phyloP scores from a whole-genome alignment of 2,888 invertebrate species.

The Diarsia brunnea region DNA sequence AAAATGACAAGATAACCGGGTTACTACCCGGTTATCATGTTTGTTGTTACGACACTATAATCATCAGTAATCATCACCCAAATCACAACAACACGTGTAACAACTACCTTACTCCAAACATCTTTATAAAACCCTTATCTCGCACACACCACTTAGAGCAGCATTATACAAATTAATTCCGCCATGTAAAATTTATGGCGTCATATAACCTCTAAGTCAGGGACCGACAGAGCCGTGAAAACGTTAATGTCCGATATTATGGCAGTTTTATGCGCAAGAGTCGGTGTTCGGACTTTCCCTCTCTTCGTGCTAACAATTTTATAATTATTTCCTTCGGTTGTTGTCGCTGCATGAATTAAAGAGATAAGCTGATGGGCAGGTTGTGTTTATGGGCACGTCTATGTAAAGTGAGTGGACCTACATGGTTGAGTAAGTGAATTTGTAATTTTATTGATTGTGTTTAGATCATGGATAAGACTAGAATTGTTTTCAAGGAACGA shows the following conservation, averaged over 20 bases:
- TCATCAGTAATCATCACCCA: neutral
- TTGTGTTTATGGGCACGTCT: conserved; percentile 12
- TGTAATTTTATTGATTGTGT: conserved; percentile 11
- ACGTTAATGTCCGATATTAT: conserved; percentile 65
- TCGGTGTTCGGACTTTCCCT: conserved; percentile 58
- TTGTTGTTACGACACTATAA: conserved; percentile 4
- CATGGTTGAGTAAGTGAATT: conserved; percentile 20
- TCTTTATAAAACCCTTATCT: conserved; percentile 32
- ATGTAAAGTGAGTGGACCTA: conserved; percentile 32
- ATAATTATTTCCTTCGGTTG: conserved; percentile 71
- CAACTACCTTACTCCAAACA: conserved; percentile 6
- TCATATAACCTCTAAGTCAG: conserved; percentile 44
- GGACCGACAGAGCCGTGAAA: conserved; percentile 47
- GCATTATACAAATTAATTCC: conserved; percentile 53
- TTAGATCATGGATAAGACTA: neutral
- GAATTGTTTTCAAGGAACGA: neutral
- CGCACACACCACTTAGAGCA: conserved; percentile 17
- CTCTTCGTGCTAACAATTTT: conserved; percentile 66
- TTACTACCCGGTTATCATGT: neutral
- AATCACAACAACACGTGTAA: conserved; percentile 1
- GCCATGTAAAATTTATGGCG: conserved; percentile 53
- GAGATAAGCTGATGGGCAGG: conserved; percentile 29
- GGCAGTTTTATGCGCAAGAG: conserved; percentile 60
- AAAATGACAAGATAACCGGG: too few species aligned
- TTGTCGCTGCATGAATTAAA: conserved; percentile 74